Evolutionary conservation across 2,888 invertebrate species (phyloP).

Genomic region (Antheraea assamensis): DNA sequence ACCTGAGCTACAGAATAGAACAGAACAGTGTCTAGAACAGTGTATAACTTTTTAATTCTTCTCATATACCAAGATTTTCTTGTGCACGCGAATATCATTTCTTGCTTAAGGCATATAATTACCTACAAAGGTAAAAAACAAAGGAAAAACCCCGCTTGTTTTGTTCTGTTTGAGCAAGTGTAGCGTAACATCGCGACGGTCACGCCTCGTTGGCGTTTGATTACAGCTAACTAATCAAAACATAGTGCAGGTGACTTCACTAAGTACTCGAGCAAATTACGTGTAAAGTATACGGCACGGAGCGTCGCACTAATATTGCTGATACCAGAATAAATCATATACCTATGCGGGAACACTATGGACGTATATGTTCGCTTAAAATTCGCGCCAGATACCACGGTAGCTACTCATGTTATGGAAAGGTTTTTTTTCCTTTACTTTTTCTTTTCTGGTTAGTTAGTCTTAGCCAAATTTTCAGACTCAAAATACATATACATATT

Average conservation of each 20-base stretch:
- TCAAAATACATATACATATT: no score
- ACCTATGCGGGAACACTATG: background rate
- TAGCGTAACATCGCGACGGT: conserved; percentile 31
- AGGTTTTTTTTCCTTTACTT: no score
- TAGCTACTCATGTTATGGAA: no score
- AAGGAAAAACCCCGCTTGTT: conserved; percentile 4
- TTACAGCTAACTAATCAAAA: conserved; percentile 23
- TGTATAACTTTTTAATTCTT: no score
- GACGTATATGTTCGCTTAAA: background rate
- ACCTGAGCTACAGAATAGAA: no score
- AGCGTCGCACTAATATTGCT: background rate
- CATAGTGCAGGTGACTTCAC: conserved; percentile 21
- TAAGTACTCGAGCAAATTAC: background rate
- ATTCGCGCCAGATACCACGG: no score
- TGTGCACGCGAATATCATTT: background rate
- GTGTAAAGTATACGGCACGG: background rate
- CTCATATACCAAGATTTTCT: background rate
- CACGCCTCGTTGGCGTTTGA: conserved; percentile 30
- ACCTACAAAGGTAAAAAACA: conserved; percentile 9
- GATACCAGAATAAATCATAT: background rate
- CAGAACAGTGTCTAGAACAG: no score
- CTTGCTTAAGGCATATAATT: background rate
- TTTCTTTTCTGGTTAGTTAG: no score
- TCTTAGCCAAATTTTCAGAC: no score
- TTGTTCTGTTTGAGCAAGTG: conserved; percentile 23